Evolutionary conservation across 2,888 invertebrate genomes (phyloP), one percentile per base, ranked within the genome.

Genomic region (Poecilobothrus nobilitatus): DNA sequence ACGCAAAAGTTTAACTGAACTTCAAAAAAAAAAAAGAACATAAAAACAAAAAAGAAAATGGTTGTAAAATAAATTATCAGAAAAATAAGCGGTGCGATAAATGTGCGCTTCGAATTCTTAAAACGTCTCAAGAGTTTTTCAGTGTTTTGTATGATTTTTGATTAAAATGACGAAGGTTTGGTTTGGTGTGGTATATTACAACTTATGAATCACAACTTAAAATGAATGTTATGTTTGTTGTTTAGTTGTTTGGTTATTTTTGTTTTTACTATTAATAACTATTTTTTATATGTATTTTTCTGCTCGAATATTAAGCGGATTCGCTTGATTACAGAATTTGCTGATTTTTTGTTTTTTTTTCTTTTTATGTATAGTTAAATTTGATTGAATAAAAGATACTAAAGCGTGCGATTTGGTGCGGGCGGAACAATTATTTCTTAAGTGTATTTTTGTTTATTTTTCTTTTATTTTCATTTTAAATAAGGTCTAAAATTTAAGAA

Each of bases 371-470:
- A n/a, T 6, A 41, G 15, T 12, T 41, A 41, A 12, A 12, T 41
- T 41, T 41, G 41, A n/a, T 53, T 53, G 15, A 18, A 53, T n/a
- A 53, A 53, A 53, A 18, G 53, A 15, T 53, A 53, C 53, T 53
- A 53, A 53, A 53, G 53, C 53, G 53, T 53, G 53, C 53, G 53
- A 53, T 53, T 41, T 53, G 53, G 53, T 53, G 53, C 53, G 53
- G 53, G 53, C 53, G 53, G 18, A 53, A 53, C 18, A 53, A 18
- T 53, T 53, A 53, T n/a, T 6, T 53, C 18, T 53, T 18, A 18
- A 53, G 15, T 53, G 6, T 12, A 53, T 53, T 53, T 53, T 18
- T 18, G 18, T 53, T 53, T 18, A 12, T 6, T 53, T 53, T 53
- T 53, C 37, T 37, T 8, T 12, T 10, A 37, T 10, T 37, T 37